Evolutionary conservation across 1,140 invertebrate genomes (phyloP).

Genomic region (Cydia amplana): DNA sequence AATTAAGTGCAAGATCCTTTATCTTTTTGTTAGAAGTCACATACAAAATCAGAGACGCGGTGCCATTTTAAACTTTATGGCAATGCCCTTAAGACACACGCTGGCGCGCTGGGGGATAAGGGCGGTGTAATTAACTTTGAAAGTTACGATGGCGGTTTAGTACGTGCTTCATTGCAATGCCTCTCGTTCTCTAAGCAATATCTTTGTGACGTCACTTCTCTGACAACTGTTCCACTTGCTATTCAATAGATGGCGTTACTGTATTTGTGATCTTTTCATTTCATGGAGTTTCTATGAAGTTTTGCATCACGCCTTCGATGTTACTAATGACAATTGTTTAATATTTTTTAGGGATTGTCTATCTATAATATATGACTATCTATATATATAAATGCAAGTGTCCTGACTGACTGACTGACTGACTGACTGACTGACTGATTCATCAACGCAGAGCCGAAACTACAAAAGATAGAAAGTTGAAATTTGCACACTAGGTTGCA

Average conservation of each 20-base stretch:
- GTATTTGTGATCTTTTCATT: not conserved
- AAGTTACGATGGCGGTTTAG: not conserved
- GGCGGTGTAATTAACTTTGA: not conserved
- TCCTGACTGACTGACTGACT: too few relatives aligned
- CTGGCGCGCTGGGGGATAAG: not conserved
- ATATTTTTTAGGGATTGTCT: too few relatives aligned
- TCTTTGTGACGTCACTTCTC: not conserved
- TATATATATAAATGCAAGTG: too few relatives aligned
- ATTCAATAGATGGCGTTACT: not conserved
- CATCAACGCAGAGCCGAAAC: too few relatives aligned
- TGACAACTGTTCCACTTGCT: not conserved
- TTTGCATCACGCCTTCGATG: not conserved
- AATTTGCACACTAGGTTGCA: too few relatives aligned
- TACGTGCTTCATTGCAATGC: slow-evolving; percentile 5
- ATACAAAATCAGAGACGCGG: not conserved
- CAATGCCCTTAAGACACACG: not conserved
- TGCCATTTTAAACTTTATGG: not conserved
- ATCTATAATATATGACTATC: too few relatives aligned
- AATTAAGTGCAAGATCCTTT: slow-evolving; percentile 3
- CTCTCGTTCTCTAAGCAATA: not conserved
- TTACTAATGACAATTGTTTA: too few relatives aligned
- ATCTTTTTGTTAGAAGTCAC: not conserved
- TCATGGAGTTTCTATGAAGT: not conserved
- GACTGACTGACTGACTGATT: too few relatives aligned
- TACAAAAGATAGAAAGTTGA: too few relatives aligned